These are phyloP conservation scores for Stramonita haemastoma DNA, from an alignment of 2,888 invertebrate genomes.

Conservation along the genomic window DNA sequence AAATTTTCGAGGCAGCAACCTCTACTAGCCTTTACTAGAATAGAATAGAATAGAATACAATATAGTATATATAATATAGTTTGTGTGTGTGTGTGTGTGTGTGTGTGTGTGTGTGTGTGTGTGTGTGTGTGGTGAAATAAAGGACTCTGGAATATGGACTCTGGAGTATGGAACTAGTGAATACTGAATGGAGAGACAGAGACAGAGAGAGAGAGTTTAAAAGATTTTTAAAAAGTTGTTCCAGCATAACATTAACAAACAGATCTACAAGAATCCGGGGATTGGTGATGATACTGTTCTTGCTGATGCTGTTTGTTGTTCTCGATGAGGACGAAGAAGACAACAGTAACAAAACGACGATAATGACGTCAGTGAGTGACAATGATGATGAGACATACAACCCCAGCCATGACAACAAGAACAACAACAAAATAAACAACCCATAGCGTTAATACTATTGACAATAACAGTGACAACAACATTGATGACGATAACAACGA, in stretches of 20 bases:
- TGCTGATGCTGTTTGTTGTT: background rate
- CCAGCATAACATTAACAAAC: no score
- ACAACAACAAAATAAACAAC: background rate
- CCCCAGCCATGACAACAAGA: background rate
- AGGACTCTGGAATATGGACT: no score
- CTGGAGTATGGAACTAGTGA: no score
- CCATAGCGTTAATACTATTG: background rate
- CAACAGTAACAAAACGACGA: background rate
- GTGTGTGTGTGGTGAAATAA: background rate
- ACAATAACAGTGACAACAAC: background rate
- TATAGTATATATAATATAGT: no score
- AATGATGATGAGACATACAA: background rate
- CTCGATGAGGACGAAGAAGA: background rate
- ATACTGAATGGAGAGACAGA: background rate
- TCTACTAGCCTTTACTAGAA: no score
- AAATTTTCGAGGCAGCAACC: no score
- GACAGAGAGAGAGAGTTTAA: background rate
- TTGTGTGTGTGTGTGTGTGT: background rate
- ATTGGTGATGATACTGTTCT: background rate
- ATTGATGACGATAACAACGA: background rate
- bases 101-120: background rate
- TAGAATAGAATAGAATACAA: no score
- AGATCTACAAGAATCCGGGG: no score
- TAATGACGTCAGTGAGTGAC: background rate
- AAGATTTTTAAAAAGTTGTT: no score